Conservation (phyloP, 1,140 invertebrate species). For the Zaprionus capensis region DNA sequence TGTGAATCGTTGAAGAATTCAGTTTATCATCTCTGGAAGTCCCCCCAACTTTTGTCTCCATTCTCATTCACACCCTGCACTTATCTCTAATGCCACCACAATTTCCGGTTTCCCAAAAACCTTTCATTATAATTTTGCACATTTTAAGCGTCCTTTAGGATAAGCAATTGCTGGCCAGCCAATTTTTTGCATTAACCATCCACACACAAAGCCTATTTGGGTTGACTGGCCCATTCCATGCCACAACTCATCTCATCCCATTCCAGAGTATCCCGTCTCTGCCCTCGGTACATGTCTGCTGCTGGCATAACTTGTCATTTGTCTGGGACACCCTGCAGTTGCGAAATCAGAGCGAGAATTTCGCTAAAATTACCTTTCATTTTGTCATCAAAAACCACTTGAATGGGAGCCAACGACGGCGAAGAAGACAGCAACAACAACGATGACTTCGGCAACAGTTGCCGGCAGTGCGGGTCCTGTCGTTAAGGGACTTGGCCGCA, state of each 20-base stretch:
- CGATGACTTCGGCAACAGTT: conserved; percentile 26
- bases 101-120: conserved; percentile 70
- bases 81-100: conserved; percentile 67
- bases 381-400: conserved; percentile 84
- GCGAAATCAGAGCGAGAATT: conserved; percentile 62
- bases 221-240: conserved; percentile 2
- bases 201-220: conserved; percentile 65
- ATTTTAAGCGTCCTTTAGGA: conserved; percentile 35
- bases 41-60: background rate
- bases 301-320: conserved; percentile 75
- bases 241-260: background rate
- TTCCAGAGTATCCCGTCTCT: background rate
- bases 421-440: background rate
- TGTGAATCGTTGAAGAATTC: background rate
- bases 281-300: conserved; percentile 25
- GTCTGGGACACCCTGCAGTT: conserved; percentile 57
- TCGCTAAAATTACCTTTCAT: conserved; percentile 83
- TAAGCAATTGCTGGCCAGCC: conserved; percentile 39
- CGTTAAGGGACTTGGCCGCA: conserved; percentile 55
- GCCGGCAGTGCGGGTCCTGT: conserved; percentile 34
- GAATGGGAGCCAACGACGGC: conserved; percentile 55
- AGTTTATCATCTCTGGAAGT: background rate
- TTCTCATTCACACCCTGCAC: conserved; percentile 19
- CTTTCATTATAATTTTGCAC: conserved; percentile 63
- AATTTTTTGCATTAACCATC: conserved; percentile 52